Evolutionary conservation across 2,797 vertebrate genomes (phyloP), one percentile per base, ranked within the genome.

Genomic region (Cuculus canorus): DNA sequence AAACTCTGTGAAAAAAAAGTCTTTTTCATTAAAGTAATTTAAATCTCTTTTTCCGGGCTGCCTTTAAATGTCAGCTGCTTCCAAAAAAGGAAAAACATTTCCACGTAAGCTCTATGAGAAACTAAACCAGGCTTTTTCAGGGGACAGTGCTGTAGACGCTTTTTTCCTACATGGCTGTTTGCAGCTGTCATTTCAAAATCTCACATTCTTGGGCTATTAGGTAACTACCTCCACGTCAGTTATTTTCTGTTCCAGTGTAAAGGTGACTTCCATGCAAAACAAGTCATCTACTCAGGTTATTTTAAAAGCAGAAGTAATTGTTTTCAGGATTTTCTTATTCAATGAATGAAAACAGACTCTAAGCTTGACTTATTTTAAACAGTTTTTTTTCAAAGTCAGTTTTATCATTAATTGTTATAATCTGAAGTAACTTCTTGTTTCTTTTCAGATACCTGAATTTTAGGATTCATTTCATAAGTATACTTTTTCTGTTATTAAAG

Each of bases 101-200:
- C 43, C 48, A 39, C 21, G 60, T 9, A 89, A 94, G 86, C 15
- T 56, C 24, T 11, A 2, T 17, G 24, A 82, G 48, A 85, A 93
- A 57, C 10, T 93, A 92, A 86, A 94, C 65, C 11, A 12, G 28
- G 19, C 14, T 28, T 93, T 88, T 92, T 92, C 82, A 92, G 32
- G 45, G 10, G 2, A 71, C 45, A 81, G 53, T 53, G 54, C 35
- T 66, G 48, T 66, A 72, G 30, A 88, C 66, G 32, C 5, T 80
- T 87, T 87, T 89, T 73, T 83, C 28, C 11, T 41, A 50, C 17
- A 33, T 32, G 35, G 32, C 45, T 59, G 64, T 63, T 76, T 90
- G 45, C 79, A 93, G 82, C 72, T 92, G 57, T 88, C 82, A 77
- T 85, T 95, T 82, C 59, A 84, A 94, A 95, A 89, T 86, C 24